Conservation (phyloP, 2,888 invertebrate species). For the Pterostichus madidus region DNA sequence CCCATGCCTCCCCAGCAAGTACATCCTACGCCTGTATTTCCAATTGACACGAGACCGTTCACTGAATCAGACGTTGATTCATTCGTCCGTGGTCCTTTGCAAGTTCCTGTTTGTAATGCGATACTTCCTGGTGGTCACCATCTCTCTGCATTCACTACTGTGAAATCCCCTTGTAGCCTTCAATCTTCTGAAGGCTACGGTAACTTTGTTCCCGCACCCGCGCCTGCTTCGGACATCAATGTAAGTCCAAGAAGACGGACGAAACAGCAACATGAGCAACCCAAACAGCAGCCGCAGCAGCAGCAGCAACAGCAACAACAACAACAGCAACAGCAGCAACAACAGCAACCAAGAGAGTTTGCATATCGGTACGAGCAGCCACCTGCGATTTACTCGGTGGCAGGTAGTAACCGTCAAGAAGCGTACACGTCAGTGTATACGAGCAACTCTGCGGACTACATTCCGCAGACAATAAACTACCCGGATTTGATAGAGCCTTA, state of each 20-base stretch:
- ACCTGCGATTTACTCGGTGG: constrained; percentile 87
- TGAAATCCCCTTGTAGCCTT: constrained; percentile 78
- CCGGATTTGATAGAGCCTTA: constrained; percentile 84
- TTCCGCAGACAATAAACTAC: constrained; percentile 82
- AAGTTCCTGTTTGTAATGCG: constrained; percentile 71
- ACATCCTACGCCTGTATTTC: constrained; percentile 68
- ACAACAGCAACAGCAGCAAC: constrained; percentile 72
- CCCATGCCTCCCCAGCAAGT: constrained; percentile 68
- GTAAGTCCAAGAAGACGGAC: constrained; percentile 78
- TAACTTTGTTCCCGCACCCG: constrained; percentile 79
- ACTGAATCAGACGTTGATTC: constrained; percentile 81
- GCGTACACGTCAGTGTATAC: constrained; percentile 88
- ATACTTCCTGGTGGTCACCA: constrained; percentile 78
- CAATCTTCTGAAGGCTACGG: constrained; percentile 78
- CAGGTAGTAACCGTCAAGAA: constrained; percentile 85
- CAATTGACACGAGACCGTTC: constrained; percentile 77
- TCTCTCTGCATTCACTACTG: constrained; percentile 79
- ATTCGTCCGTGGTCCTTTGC: constrained; percentile 72
- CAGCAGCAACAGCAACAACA: constrained; percentile 73
- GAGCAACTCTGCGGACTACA: constrained; percentile 82
- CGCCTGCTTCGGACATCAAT: constrained; percentile 78
- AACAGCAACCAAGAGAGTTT: constrained; percentile 71
- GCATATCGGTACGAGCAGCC: constrained; percentile 80
- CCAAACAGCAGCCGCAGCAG: constrained; percentile 70
- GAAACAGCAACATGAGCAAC: constrained; percentile 73